Base-by-base conservation (phyloP, 2,113 vertebrate species). In the Pyrgilauda ruficollis region DNA sequence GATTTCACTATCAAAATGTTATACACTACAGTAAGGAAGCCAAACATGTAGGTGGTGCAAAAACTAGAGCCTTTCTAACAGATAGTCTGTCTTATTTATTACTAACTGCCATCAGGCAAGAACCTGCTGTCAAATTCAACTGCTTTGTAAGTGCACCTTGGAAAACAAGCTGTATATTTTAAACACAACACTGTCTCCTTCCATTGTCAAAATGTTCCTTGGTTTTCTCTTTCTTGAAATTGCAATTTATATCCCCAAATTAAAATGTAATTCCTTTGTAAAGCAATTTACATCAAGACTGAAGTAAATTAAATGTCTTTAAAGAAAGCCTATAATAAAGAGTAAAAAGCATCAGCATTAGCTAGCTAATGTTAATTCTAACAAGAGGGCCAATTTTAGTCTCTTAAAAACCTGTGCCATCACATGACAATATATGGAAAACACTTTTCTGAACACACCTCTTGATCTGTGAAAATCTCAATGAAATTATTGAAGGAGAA, bases 401-500 rank as follows among this genome's bases (percentile, higher is more conserved):
- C 37, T 75, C 43, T 39, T 44, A 41, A 62, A 80, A 77, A 55
- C 16, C 37, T 30, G 13, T 67, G 39, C 46, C 28, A 84, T 41
- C 49, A 37, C 37, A 50, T 69, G 26, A 50, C 31, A 82, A 81
- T 56, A 14, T 43, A 85, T 66, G 46, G 75, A 84, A 79, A 33
- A 41, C 20, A 46, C 24, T 84, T 85, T 81, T 81, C 50, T 78
- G 30, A 80, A 91, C 98, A 96, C 88, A 99, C 99, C 98, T 99
- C 99, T 98, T 99, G 99, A 94, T 99, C 99, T 6, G 98, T 99
- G 94, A 99, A 99, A 96, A 99, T 99, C 96, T 99, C 99, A 77
- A 99, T 99, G 96, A 99, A 99, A 75, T 98, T 99, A 86, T 98
- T 98, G 97, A 99, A 99, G 72, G 99, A 99, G 97, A 99, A 99